phyloP scores from a whole-genome alignment of 2,797 vertebrate species.

The Trichosurus vulpecula region DNA sequence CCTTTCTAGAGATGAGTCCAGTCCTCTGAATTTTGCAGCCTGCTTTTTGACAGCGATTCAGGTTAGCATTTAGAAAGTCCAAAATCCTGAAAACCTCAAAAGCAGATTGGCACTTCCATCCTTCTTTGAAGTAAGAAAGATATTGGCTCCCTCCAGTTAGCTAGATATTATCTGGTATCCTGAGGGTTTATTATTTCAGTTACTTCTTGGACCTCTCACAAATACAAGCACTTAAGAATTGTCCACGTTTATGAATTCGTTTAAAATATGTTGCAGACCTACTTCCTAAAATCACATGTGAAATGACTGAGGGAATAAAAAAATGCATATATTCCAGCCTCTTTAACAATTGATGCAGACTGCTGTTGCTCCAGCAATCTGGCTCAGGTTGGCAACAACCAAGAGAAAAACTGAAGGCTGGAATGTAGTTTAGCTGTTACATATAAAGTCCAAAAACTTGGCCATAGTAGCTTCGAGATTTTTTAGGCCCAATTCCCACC shows the following conservation, averaged over 20 bases:
- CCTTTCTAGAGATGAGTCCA: not conserved
- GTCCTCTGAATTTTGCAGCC: not conserved
- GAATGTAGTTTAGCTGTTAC: not conserved
- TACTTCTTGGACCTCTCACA: not conserved
- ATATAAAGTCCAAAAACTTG: not conserved
- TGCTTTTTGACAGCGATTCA: not conserved
- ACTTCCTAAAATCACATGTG: not conserved
- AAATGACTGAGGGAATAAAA: not conserved
- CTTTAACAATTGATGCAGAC: not conserved
- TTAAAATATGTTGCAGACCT: not conserved
- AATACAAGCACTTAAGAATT: not conserved
- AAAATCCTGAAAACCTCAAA: not conserved
- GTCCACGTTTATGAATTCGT: not conserved
- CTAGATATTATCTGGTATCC: not conserved
- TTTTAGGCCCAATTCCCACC: not conserved
- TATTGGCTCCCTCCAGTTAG: not conserved
- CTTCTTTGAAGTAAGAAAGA: not conserved
- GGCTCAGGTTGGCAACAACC: not conserved
- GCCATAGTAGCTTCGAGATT: not conserved
- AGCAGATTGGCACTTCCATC: not conserved
- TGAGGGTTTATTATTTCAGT: not conserved
- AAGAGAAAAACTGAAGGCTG: not conserved
- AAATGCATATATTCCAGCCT: not conserved
- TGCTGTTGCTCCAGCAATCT: not conserved
- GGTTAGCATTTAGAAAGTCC: not conserved